Percentiles rank a stretch among this genome's conserved stretches.
phyloP scores from a whole-genome alignment of 2,797 vertebrate species.

The Cuculus canorus region DNA sequence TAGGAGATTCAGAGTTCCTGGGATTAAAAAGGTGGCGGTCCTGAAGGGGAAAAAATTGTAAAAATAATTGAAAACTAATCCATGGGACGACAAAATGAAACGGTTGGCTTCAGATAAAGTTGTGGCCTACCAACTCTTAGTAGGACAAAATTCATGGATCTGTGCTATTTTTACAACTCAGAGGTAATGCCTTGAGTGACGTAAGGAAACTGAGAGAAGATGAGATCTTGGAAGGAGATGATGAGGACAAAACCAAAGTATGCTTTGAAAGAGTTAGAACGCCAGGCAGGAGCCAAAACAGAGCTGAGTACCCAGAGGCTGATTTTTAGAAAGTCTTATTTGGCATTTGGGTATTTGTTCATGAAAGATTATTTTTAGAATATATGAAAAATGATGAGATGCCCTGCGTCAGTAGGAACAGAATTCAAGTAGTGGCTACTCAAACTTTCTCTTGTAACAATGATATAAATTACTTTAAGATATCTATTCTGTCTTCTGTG shows the following conservation, averaged over 20 bases:
- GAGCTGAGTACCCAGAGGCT: not conserved
- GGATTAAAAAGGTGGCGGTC: not conserved
- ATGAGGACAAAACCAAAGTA: not conserved
- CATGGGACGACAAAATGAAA: not conserved
- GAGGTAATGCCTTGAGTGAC: not conserved
- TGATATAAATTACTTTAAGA: not conserved
- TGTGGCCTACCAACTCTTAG: not conserved
- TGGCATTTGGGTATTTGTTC: not conserved
- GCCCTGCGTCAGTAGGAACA: not conserved
- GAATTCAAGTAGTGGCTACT: not conserved
- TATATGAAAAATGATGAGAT: not conserved
- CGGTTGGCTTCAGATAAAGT: not conserved
- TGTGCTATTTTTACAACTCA: not conserved
- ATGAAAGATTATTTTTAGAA: not conserved
- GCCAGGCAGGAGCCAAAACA: not conserved
- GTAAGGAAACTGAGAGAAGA: not conserved
- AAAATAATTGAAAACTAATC: not conserved
- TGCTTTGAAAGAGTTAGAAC: not conserved
- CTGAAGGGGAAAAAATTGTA: not conserved
- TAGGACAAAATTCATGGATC: not conserved
- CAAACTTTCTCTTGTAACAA: not conserved
- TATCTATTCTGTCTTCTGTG: not conserved
- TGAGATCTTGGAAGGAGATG: not conserved
- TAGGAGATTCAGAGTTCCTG: not conserved
- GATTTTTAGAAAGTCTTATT: not conserved